Evolutionary conservation across 2,888 invertebrate species (phyloP), one percentile per base, ranked within the genome.

Genomic region (Tryphoninae sp.): DNA sequence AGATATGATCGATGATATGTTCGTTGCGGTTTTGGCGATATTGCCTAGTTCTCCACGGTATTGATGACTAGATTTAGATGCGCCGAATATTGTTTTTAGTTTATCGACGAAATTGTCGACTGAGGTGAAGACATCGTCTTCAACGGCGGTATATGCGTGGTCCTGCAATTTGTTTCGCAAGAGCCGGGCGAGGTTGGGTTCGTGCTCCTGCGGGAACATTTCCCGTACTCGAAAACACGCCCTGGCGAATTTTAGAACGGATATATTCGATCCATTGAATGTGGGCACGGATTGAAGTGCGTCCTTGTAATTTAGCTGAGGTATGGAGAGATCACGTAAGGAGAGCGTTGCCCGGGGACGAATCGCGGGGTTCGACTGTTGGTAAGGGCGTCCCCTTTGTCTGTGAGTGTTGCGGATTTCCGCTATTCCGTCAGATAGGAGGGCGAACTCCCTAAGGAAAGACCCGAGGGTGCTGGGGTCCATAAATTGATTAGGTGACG

Each of bases 1-100:
- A 42, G 1, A 81, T 69, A 16, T 78, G 74, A 11, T 78, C 78
- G 0, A 81, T 23, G 0, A 78, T 53, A 19, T 69, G 69, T 42
- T 78, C 81, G 0, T 23, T 45, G 19, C 2, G n/a, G 0, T 2
- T 1, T 42, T 78, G 1, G 23, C 51, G 1, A 81, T 69, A 2
- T 69, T 78, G 0, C 65, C 53, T 7, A 73, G 16, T 22, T 81
- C 73, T 1, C 73, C 78, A 0, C 53, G 49, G 19, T 73, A 77
- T 2, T 72, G 62, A 23, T 81, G 49, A 0, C 68, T 2, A 0
- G 78, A 22, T 65, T 71, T 69, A 0, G 40, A 33, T 0, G 53
- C 49, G 0, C 53, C 71, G 53, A 80, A 80, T 0, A 51, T 8
- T 0, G n/a, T 8, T 9, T 65, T 67, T 1, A 75, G 22, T 0